phyloP scores from a whole-genome alignment of 2,797 vertebrate genomes.

The Cryptoblepharus egeriae region DNA sequence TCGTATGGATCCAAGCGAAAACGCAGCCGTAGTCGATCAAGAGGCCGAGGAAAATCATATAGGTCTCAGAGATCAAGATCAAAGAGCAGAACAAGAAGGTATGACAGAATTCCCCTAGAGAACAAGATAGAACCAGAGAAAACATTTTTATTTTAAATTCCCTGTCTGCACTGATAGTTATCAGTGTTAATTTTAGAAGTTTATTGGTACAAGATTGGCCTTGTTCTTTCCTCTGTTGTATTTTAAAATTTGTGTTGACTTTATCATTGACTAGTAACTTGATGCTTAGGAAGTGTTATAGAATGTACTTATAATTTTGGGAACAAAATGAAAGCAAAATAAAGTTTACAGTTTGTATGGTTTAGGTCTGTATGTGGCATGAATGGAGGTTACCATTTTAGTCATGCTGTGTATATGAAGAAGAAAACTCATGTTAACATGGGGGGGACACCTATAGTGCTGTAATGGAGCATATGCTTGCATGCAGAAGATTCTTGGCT shows the following conservation, averaged over 20 bases:
- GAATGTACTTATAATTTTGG: background rate
- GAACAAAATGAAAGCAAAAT: background rate
- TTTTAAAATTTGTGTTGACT: background rate
- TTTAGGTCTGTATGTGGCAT: background rate
- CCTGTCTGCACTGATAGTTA: background rate
- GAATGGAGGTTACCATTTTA: background rate
- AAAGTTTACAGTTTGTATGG: too few species aligned
- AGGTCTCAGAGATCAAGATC: constrained; percentile 86
- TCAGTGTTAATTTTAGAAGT: background rate
- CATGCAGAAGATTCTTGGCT: too few species aligned
- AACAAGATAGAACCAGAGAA: background rate
- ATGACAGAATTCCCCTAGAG: constrained; percentile 36
- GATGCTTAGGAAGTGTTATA: background rate
- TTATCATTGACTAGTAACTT: background rate
- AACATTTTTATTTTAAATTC: background rate
- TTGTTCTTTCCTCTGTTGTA: background rate
- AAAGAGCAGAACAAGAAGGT: constrained; percentile 90
- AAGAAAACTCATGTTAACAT: background rate
- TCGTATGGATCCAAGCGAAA: constrained; percentile 90
- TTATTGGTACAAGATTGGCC: background rate
- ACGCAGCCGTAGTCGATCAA: constrained; percentile 87
- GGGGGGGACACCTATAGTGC: too few species aligned
- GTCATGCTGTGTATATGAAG: background rate
- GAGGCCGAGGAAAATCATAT: constrained; percentile 81
- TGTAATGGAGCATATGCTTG: too few species aligned